Evolutionary conservation across 2,113 vertebrate species (phyloP).

Genomic region (Illadopsis cleaveri): DNA sequence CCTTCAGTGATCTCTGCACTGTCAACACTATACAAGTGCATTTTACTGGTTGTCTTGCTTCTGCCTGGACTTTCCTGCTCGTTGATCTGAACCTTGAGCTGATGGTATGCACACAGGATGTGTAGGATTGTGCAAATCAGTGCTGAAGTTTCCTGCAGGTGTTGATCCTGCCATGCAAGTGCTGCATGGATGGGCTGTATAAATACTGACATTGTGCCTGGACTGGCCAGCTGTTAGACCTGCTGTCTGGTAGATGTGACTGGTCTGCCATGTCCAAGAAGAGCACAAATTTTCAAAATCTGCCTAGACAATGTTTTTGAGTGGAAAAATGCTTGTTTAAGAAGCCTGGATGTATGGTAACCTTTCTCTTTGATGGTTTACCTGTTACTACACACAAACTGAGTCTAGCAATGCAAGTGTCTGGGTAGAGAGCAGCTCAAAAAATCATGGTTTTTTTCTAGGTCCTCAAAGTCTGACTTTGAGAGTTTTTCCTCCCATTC

Average conservation of each 20-base stretch:
- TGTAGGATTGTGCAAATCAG: not conserved
- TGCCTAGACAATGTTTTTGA: not conserved
- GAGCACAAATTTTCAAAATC: not conserved
- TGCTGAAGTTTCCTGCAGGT: not conserved
- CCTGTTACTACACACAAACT: not conserved
- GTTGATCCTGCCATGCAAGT: not conserved
- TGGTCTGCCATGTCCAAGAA: not conserved
- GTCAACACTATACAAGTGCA: not conserved
- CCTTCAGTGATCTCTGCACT: not conserved
- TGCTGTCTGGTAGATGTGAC: not conserved
- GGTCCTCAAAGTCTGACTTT: not conserved
- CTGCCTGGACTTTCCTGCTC: not conserved
- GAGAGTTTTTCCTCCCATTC: not conserved
- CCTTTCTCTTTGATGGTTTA: not conserved
- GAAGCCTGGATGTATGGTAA: not conserved
- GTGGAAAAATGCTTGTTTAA: not conserved
- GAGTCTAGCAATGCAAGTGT: not conserved
- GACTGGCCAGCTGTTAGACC: not conserved
- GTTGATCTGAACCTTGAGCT: not conserved
- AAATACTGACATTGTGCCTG: not conserved
- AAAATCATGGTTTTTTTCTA: not conserved
- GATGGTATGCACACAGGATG: not conserved
- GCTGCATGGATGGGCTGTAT: accelerated
- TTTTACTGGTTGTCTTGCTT: not conserved
- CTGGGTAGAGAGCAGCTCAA: not conserved